Conservation (phyloP, 2,797 vertebrate genomes). For the Pangasius macronema region DNA sequence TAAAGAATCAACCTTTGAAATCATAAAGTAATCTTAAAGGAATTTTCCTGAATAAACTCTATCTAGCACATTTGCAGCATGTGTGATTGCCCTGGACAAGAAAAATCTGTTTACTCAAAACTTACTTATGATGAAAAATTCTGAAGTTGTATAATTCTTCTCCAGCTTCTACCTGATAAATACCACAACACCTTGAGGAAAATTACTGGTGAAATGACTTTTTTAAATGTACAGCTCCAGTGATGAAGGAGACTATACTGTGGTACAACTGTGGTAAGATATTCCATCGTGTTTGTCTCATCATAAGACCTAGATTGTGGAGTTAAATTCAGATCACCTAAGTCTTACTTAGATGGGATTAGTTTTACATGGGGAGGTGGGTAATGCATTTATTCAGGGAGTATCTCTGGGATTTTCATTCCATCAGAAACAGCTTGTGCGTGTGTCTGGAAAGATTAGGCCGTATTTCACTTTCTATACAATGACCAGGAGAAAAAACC, state of each 20-base stretch:
- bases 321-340: neutral
- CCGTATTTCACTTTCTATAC: neutral
- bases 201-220: neutral
- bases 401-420: neutral
- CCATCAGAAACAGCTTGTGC: neutral
- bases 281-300: neutral
- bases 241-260: neutral
- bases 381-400: neutral
- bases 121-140: conserved; percentile 1
- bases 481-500: neutral
- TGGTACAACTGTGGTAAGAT: neutral
- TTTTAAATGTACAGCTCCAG: neutral
- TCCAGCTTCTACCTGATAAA: neutral
- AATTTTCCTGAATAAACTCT: conserved; percentile 6
- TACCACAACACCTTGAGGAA: neutral
- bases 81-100: neutral
- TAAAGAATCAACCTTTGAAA: conserved; percentile 13
- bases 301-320: neutral
- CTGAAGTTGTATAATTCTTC: neutral
- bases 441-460: neutral
- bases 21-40: conserved; percentile 18
- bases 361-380: neutral
- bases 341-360: neutral
- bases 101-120: neutral
- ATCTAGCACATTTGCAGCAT: neutral